Conservation (phyloP, 1,140 invertebrate genomes). For the Conus betulinus region DNA sequence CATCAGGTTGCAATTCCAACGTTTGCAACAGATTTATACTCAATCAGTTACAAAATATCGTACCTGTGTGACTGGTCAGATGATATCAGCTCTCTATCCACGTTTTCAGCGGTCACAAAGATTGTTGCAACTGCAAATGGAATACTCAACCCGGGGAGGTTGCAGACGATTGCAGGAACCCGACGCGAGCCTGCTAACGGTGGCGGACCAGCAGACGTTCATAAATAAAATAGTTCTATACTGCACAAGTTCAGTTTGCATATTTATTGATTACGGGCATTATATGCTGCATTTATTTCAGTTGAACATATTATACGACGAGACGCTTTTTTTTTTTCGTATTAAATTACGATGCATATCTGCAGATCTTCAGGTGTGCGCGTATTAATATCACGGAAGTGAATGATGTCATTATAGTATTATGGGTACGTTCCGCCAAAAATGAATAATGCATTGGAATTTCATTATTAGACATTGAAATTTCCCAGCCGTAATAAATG, state of each 20-base stretch:
- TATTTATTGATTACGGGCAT: background rate
- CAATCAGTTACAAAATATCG: constrained; percentile 25
- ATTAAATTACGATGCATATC: no score
- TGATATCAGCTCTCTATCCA: constrained; percentile 25
- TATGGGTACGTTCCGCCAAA: constrained; percentile 32
- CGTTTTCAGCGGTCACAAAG: constrained; percentile 31
- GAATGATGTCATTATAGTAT: constrained; percentile 41
- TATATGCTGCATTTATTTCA: no score
- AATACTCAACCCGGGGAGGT: constrained; percentile 37
- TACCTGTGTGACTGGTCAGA: constrained; percentile 45
- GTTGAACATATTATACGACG: no score
- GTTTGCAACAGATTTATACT: constrained; percentile 13
- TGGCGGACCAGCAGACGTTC: constrained; percentile 28
- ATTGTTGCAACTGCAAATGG: constrained; percentile 39
- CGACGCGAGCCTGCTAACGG: constrained; percentile 55
- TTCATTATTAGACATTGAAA: constrained; percentile 15
- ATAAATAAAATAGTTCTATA: constrained; percentile 33
- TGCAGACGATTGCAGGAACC: constrained; percentile 66
- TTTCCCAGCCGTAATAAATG: background rate
- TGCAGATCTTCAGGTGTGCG: constrained; percentile 27
- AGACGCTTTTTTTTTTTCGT: no score
- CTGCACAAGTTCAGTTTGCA: background rate
- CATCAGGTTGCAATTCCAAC: constrained; percentile 46
- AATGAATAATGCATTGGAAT: constrained; percentile 40
- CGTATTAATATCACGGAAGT: constrained; percentile 35